Evolutionary conservation across 30 jellyfish, hydroid and myxozoan species (phyloP).

Genomic region (Cassiopea andromeda): DNA sequence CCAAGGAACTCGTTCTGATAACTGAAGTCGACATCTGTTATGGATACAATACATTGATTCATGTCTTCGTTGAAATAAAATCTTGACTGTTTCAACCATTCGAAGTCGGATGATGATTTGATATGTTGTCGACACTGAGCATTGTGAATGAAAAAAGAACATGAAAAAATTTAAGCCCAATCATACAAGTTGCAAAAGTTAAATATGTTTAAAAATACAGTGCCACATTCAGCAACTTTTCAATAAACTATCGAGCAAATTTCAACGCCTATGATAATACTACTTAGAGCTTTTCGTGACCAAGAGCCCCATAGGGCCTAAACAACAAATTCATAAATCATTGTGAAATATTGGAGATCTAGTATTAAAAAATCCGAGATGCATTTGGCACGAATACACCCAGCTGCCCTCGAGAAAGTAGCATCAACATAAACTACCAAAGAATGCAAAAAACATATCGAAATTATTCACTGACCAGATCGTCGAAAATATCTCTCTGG

Average conservation of each 20-base stretch:
- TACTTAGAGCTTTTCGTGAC: too few species aligned
- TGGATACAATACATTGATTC: constrained; percentile 83
- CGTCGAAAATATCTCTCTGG: constrained; percentile 91
- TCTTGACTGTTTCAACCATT: constrained; percentile 93
- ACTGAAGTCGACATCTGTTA: constrained; percentile 82
- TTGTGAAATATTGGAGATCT: too few species aligned
- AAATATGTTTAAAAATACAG: too few species aligned
- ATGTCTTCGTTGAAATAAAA: constrained; percentile 85
- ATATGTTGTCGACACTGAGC: constrained; percentile 79
- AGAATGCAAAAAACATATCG: not conserved
- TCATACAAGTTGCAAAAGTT: too few species aligned
- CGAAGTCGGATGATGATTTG: constrained; percentile 84
- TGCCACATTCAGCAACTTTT: too few species aligned
- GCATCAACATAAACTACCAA: not conserved
- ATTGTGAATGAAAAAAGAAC: not conserved
- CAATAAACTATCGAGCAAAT: too few species aligned
- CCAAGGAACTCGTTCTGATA: constrained; percentile 93
- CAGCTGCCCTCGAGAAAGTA: too few species aligned
- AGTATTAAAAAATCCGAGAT: too few species aligned
- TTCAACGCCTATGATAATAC: too few species aligned
- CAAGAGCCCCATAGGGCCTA: too few species aligned
- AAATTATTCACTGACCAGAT: constrained; percentile 56
- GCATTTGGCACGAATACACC: too few species aligned
- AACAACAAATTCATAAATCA: too few species aligned
- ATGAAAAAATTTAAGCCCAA: not conserved